phyloP scores from a whole-genome alignment of 1,140 invertebrate genomes.

The Thaumetopoea pityocampa region DNA sequence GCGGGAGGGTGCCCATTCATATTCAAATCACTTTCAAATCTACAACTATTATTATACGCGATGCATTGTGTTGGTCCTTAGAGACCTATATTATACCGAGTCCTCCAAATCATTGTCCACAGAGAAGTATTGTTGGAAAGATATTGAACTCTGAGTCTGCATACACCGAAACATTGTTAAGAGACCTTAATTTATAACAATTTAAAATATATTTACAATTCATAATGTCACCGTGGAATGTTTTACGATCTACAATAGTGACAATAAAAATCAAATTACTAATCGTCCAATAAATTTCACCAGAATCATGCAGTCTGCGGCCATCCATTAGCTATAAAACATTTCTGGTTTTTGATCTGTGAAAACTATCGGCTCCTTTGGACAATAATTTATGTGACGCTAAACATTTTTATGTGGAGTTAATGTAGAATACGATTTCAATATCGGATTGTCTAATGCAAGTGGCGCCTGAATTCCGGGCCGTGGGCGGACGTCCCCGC shows the following conservation, averaged over 20 bases:
- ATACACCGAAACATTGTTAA: constrained; percentile 3
- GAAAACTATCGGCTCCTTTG: constrained; percentile 65
- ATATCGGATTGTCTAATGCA: constrained; percentile 65
- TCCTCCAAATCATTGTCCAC: constrained; percentile 57
- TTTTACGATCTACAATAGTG: constrained; percentile 37
- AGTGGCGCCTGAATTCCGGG: constrained; percentile 61
- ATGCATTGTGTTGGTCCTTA: constrained; percentile 63
- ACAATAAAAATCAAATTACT: constrained; percentile 40
- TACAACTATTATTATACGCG: constrained; percentile 73
- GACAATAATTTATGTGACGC: constrained; percentile 66
- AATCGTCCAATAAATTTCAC: constrained; percentile 50
- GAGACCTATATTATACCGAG: constrained; percentile 68
- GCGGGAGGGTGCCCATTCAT: constrained; percentile 70
- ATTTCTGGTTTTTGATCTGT: constrained; percentile 44
- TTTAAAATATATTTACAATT: constrained; percentile 53
- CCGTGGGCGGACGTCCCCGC: constrained; percentile 40
- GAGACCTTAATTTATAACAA: constrained; percentile 45
- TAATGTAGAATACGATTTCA: constrained; percentile 61
- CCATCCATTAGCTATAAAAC: constrained; percentile 63
- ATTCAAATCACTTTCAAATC: constrained; percentile 74
- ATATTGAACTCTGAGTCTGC: constrained; percentile 8
- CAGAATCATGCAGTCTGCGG: constrained; percentile 46
- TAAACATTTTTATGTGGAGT: constrained; percentile 71
- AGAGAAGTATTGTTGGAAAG: constrained; percentile 45
- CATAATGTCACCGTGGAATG: constrained; percentile 13